These are phyloP conservation scores for Dilophus febrilis DNA, from an alignment of 2,888 invertebrate species.

Conservation along the genomic window DNA sequence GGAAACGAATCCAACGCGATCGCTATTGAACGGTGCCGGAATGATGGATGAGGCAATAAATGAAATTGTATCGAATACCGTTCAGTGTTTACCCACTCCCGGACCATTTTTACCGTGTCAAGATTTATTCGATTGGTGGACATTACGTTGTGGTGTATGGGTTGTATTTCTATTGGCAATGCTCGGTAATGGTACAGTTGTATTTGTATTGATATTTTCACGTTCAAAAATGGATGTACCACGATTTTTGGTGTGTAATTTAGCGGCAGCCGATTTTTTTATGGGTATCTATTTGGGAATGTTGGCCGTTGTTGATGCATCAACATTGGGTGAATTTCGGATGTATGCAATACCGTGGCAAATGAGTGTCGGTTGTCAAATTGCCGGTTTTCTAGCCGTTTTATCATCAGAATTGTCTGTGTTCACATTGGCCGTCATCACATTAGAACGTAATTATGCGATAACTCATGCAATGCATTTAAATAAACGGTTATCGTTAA, in stretches of 20 bases:
- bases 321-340: constrained; percentile 88
- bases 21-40: no score
- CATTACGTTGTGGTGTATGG: constrained; percentile 91
- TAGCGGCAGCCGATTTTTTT: constrained; percentile 92
- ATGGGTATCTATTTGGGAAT: constrained; percentile 93
- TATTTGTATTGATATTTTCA: constrained; percentile 80
- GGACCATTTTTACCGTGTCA: constrained; percentile 91
- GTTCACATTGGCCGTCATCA: constrained; percentile 90
- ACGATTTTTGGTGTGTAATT: constrained; percentile 87
- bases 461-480: constrained; percentile 96
- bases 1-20: constrained; percentile 23
- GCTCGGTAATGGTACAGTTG: constrained; percentile 90
- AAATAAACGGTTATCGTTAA: constrained; percentile 79
- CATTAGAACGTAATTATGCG: constrained; percentile 87
- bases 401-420: constrained; percentile 88
- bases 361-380: constrained; percentile 80
- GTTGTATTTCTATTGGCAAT: constrained; percentile 88
- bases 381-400: constrained; percentile 89
- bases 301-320: constrained; percentile 88
- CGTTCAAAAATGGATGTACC: constrained; percentile 93
- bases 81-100: constrained; percentile 67
- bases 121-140: constrained; percentile 97
- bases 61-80: constrained; percentile 23
- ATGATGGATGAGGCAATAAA: constrained; percentile 9
- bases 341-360: constrained; percentile 97